phyloP scores from a whole-genome alignment of 2,888 invertebrate species.

The Sinelater perroti region DNA sequence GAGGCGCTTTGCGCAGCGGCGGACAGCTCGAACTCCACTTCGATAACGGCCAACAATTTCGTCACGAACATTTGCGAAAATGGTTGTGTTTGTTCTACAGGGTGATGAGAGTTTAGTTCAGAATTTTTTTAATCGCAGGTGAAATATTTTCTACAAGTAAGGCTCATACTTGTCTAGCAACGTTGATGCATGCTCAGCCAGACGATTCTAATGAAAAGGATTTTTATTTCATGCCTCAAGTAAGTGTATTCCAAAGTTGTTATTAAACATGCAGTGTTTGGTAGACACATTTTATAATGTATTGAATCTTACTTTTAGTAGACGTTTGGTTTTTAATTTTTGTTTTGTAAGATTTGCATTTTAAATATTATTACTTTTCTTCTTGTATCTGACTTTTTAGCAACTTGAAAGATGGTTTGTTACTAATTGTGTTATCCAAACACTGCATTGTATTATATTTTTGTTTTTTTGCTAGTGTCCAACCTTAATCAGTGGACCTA shows the following conservation, averaged over 20 bases:
- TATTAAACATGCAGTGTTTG: no score
- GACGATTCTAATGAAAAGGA: constrained; percentile 15
- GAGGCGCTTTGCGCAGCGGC: constrained; percentile 57
- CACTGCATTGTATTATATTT: no score
- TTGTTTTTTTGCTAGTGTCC: no score
- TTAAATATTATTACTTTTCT: no score
- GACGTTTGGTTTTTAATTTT: no score
- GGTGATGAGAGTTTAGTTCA: background rate
- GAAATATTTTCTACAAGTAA: constrained; percentile 46
- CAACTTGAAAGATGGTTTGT: no score
- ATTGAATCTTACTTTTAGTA: no score
- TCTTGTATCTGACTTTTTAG: no score
- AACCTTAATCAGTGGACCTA: no score
- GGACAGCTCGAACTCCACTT: constrained; percentile 42
- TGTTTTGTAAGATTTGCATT: no score
- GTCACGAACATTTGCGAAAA: constrained; percentile 42
- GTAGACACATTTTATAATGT: no score
- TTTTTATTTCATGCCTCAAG: constrained; percentile 49
- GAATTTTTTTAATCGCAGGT: constrained; percentile 39
- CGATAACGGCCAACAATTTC: constrained; percentile 46
- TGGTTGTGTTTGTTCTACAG: background rate
- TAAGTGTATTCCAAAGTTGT: constrained; percentile 42
- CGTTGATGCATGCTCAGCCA: constrained; percentile 42
- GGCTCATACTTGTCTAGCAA: constrained; percentile 47
- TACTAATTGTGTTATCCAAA: no score